A percentile compares a stretch with the other conserved stretches of the same genome.
Conservation (phyloP, 2,113 vertebrate genomes). For the Phyllostomus hastatus region DNA sequence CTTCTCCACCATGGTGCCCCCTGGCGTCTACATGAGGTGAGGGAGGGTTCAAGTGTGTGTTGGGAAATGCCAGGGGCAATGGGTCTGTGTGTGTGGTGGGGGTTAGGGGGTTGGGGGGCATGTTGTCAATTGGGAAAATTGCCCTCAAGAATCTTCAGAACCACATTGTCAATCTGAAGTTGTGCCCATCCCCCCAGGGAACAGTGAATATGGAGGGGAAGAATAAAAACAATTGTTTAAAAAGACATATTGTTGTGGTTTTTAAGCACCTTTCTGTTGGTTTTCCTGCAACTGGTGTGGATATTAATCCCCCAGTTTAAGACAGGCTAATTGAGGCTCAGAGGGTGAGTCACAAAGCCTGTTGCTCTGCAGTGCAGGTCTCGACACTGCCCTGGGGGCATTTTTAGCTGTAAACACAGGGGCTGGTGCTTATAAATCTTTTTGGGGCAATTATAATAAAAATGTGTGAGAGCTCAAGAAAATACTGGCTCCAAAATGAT, state of each 20-base stretch:
- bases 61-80: neutral
- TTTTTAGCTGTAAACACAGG: neutral
- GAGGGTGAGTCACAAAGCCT: neutral
- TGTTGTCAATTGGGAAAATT: neutral
- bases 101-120: too few species aligned
- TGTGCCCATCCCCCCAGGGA: neutral
- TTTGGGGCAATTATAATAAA: neutral
- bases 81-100: neutral
- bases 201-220: neutral
- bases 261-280: neutral
- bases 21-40: conserved; percentile 91
- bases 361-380: neutral
- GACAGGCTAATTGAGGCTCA: neutral
- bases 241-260: neutral
- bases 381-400: neutral
- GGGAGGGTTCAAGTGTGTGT: neutral
- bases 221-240: neutral
- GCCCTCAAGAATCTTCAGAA: neutral
- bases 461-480: neutral
- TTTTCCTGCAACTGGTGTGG: neutral
- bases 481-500: conserved; percentile 4
- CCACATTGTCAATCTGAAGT: neutral
- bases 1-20: conserved; percentile 86
- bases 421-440: neutral
- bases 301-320: neutral